A percentile compares a stretch with the other conserved stretches of the same genome.
Conservation (phyloP, 37 sponge, comb jelly and placozoan species). For the Lycopodina hypogea region DNA sequence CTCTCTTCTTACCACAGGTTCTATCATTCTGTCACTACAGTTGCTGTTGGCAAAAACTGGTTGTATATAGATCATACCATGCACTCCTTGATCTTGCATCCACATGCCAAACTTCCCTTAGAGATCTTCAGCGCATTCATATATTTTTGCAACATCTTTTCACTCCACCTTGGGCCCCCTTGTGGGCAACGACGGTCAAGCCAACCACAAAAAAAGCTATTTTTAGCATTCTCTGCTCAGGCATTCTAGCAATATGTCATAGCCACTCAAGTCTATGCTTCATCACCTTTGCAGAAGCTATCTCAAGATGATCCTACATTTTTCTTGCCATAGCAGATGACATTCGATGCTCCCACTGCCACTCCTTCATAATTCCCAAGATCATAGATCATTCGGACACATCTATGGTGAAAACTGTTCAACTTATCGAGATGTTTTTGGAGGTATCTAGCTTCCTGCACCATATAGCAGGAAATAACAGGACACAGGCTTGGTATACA, state of each 20-base stretch:
- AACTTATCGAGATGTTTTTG: not conserved
- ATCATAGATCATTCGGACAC: not conserved
- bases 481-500: not conserved
- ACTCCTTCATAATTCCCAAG: not conserved
- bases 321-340: not conserved
- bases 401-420: no score
- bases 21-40: no score
- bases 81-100: no score
- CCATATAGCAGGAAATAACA: no score
- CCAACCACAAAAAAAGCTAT: not conserved
- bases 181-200: no score
- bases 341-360: not conserved
- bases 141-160: no score
- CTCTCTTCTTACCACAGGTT: no score
- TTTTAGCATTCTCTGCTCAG: not conserved
- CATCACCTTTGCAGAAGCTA: constrained; percentile 4
- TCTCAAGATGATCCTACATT: not conserved
- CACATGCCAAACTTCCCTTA: no score
- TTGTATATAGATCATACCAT: no score
- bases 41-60: no score
- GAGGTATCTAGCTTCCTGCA: not conserved
- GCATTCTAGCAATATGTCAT: constrained; percentile 23
- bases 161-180: not conserved
- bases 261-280: constrained; percentile 22
- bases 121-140: no score